These are phyloP conservation scores for Bombus waltoni DNA, from an alignment of 1,140 invertebrate species.

Conservation along the genomic window DNA sequence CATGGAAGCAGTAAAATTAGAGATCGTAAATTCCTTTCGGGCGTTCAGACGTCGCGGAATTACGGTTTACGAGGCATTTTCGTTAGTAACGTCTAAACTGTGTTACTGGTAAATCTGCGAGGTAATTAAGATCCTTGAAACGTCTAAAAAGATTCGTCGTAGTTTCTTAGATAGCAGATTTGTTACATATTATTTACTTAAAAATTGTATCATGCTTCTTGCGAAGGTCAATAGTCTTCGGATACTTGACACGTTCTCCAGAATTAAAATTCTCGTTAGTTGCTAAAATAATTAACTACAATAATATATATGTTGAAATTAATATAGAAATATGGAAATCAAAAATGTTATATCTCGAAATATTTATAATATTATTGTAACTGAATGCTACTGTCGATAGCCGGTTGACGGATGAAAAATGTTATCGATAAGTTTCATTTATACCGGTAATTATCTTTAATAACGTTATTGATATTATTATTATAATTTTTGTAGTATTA, in stretches of 20 bases:
- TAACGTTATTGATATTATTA: background rate
- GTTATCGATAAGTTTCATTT: too few species aligned
- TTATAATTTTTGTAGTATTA: background rate
- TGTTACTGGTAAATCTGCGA: background rate
- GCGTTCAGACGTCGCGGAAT: background rate
- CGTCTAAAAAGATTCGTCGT: background rate
- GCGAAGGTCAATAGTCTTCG: background rate
- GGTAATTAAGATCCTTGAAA: background rate
- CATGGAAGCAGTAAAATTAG: constrained; percentile 38
- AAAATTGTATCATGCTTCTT: background rate
- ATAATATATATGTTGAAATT: background rate
- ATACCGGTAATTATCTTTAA: too few species aligned
- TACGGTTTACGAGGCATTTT: background rate
- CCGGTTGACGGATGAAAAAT: too few species aligned
- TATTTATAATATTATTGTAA: background rate
- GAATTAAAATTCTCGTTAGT: background rate
- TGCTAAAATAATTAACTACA: background rate
- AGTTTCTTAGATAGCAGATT: too few species aligned
- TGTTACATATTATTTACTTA: background rate
- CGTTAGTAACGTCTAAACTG: background rate
- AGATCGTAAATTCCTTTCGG: constrained; percentile 15
- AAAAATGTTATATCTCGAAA: background rate
- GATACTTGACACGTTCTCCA: background rate
- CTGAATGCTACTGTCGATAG: too few species aligned
- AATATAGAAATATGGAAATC: background rate